Conservation (phyloP, 2,113 vertebrate genomes). For the Hyperopisus bebe region DNA sequence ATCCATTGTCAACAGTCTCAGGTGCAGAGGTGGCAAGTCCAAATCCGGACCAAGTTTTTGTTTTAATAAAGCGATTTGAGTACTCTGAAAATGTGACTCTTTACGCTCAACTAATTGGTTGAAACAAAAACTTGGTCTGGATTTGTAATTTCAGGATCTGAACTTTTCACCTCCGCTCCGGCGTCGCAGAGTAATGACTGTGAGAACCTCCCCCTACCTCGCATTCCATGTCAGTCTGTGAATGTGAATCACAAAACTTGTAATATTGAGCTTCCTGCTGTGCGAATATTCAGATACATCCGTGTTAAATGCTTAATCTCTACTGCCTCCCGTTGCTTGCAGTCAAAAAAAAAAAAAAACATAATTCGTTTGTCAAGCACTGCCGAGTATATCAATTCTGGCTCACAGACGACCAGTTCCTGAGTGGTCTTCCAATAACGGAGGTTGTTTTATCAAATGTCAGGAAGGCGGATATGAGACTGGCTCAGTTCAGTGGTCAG, state of each 20-base stretch:
- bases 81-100: no score
- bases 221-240: neutral
- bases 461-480: neutral
- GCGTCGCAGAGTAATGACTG: neutral
- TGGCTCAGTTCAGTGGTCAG: neutral
- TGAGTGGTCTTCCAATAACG: neutral
- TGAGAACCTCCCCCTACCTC: neutral
- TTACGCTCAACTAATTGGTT: no score
- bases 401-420: neutral
- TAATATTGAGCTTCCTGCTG: constrained; percentile 1
- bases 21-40: neutral
- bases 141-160: no score
- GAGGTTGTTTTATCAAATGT: neutral
- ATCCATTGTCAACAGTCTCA: neutral
- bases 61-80: no score
- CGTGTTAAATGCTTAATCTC: neutral
- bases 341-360: neutral
- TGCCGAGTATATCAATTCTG: neutral
- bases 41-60: no score
- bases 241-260: neutral
- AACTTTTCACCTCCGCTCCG: no score
- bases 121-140: no score
- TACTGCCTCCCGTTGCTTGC: neutral
- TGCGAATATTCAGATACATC: neutral
- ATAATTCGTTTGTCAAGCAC: constrained; percentile 14